These are phyloP conservation scores for Antechinus flavipes DNA, from an alignment of 2,113 vertebrate genomes.

Conservation along the genomic window DNA sequence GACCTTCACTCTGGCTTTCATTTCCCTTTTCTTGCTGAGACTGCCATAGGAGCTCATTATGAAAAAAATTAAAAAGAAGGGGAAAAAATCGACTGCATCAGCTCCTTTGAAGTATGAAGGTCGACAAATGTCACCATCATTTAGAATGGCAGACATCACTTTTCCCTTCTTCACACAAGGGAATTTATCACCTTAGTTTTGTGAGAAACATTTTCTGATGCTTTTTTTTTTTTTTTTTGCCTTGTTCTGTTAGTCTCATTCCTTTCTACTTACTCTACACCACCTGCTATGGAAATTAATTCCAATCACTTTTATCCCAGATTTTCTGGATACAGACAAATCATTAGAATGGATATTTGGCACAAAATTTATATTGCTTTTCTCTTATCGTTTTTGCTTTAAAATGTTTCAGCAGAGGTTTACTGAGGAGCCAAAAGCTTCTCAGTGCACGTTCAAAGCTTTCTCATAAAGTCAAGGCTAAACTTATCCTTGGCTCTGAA, in stretches of 20 bases:
- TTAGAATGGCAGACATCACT: conserved; percentile 66
- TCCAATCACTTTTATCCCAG: conserved; percentile 75
- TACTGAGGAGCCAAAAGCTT: not conserved
- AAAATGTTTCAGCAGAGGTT: not conserved
- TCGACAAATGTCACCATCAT: conserved; percentile 56
- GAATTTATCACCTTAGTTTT: conserved; percentile 69
- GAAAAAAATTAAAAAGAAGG: conserved; percentile 60
- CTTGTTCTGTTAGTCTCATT: conserved; percentile 55
- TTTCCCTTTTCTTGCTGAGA: conserved; percentile 19
- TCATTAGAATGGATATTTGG: conserved; percentile 55
- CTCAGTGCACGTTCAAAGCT: not conserved
- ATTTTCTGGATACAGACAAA: conserved; percentile 55
- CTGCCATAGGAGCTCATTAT: conserved; percentile 57
- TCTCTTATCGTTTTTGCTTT: not conserved
- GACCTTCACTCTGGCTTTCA: not conserved
- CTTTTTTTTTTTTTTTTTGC: conserved; percentile 42
- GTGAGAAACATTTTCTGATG: not conserved
- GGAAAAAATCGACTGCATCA: conserved; percentile 53
- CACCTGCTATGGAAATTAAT: conserved; percentile 74
- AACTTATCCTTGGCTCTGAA: not conserved
- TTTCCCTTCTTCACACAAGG: conserved; percentile 53
- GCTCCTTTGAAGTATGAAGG: conserved; percentile 75
- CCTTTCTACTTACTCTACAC: conserved; percentile 19
- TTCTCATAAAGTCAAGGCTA: not conserved
- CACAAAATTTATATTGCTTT: not conserved